Evolutionary conservation across 2,797 vertebrate genomes (phyloP).

Genomic region (Linurgus olivaceus): DNA sequence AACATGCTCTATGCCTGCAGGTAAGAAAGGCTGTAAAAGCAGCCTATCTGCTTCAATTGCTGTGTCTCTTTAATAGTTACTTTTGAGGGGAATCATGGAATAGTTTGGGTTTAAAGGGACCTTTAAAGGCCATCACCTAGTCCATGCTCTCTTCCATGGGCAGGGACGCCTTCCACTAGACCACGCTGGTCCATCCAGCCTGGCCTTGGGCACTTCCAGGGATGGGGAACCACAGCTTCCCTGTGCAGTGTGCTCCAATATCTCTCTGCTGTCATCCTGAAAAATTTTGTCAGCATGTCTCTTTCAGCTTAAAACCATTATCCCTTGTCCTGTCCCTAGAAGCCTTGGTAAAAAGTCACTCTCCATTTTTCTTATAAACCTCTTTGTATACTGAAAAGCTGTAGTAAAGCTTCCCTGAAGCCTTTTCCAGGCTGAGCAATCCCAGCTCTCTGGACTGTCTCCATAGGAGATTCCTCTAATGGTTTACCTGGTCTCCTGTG

Average conservation of each 20-base stretch:
- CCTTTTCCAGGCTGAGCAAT: neutral
- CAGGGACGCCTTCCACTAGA: neutral
- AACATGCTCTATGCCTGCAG: slow-evolving; percentile 99
- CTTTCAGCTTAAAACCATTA: neutral
- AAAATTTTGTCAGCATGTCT: neutral
- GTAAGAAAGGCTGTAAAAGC: slow-evolving; percentile 65
- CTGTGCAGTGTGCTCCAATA: neutral
- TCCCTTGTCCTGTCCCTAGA: neutral
- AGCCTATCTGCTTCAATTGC: neutral
- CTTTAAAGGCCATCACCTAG: neutral
- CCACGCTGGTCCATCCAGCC: neutral
- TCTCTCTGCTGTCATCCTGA: rapidly evolving
- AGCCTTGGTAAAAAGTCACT: neutral
- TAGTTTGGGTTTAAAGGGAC: neutral
- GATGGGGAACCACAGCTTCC: neutral
- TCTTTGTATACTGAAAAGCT: neutral
- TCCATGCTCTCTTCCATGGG: rapidly evolving
- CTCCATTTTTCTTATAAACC: neutral
- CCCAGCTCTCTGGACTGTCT: neutral
- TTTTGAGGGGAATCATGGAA: neutral
- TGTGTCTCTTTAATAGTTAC: neutral
- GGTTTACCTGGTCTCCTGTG: neutral
- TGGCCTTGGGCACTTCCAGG: neutral
- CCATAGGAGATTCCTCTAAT: neutral
- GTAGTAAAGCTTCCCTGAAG: neutral